Conservation (phyloP, 2,888 invertebrate genomes). For the Salpingus planirostris region DNA sequence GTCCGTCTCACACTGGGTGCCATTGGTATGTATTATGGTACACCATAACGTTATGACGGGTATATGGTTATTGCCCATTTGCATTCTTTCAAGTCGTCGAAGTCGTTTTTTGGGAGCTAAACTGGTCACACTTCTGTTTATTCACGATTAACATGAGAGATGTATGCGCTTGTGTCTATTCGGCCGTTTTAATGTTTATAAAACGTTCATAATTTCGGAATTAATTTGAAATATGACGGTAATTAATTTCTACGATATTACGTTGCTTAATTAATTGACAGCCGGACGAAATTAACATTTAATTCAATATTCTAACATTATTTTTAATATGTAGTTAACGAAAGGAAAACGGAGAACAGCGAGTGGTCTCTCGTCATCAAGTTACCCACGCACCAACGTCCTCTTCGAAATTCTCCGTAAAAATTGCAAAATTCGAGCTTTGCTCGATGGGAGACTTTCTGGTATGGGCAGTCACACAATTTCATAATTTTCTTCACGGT, state of each 20-base stretch:
- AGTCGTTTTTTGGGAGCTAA: conserved; percentile 12
- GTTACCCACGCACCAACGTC: no score
- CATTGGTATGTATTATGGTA: no score
- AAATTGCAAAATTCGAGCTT: no score
- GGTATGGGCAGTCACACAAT: no score
- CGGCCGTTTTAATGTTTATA: conserved; percentile 25
- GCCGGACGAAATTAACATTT: conserved; percentile 9
- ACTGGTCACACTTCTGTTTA: conserved; percentile 16
- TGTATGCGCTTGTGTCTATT: conserved; percentile 22
- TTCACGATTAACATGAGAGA: conserved; percentile 15
- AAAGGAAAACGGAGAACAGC: no score
- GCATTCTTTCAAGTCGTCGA: conserved; percentile 13
- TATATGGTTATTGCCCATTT: conserved; percentile 20
- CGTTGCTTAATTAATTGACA: conserved; percentile 12
- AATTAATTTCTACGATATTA: conserved; percentile 17
- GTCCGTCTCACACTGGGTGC: conserved; percentile 19
- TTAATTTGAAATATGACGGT: conserved; percentile 22
- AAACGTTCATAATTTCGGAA: no score
- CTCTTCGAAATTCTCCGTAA: no score
- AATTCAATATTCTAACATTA: conserved; percentile 10
- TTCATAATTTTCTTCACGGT: no score
- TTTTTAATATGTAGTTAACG: no score
- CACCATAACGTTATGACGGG: conserved; percentile 20
- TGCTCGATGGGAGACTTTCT: no score
- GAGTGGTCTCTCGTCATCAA: conserved; percentile 6